Percentiles rank a stretch among this genome's conserved stretches.
Conservation (phyloP, 2,797 vertebrate species). For the Alosa sapidissima region DNA sequence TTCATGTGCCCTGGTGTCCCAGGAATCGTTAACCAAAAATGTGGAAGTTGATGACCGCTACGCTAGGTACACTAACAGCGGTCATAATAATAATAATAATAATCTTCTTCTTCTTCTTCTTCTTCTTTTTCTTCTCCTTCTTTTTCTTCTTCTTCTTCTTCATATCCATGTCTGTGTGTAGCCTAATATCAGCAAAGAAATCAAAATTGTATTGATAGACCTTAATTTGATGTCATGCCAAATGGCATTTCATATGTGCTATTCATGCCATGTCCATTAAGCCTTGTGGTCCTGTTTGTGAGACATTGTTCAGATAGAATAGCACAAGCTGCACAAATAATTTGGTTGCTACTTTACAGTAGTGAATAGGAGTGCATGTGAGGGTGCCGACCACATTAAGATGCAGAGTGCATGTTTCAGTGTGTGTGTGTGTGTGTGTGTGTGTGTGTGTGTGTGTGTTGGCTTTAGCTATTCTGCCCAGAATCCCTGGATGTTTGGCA, state of each 20-base stretch:
- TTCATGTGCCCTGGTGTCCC: too few species aligned
- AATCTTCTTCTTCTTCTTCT: neutral
- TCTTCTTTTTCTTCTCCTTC: neutral
- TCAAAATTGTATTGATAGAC: neutral
- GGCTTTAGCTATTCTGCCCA: neutral
- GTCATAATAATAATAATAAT: too few species aligned
- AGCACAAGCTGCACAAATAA: neutral
- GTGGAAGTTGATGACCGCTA: too few species aligned
- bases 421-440: neutral
- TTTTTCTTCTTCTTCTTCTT: neutral
- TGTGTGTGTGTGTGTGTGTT: neutral
- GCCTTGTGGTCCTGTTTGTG: neutral
- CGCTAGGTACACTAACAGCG: too few species aligned
- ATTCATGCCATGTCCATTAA: neutral
- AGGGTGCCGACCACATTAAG: neutral
- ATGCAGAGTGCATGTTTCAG: neutral
- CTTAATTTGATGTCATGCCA: neutral
- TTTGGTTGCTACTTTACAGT: neutral
- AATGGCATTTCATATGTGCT: neutral
- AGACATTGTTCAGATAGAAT: neutral
- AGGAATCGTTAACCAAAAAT: too few species aligned
- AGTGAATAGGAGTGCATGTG: neutral
- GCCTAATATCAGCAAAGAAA: neutral
- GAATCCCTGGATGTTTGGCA: neutral
- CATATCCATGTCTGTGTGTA: too few species aligned